Evolutionary conservation across 2,113 vertebrate species (phyloP), one percentile per base, ranked within the genome.

Genomic region (Gila orcuttii): DNA sequence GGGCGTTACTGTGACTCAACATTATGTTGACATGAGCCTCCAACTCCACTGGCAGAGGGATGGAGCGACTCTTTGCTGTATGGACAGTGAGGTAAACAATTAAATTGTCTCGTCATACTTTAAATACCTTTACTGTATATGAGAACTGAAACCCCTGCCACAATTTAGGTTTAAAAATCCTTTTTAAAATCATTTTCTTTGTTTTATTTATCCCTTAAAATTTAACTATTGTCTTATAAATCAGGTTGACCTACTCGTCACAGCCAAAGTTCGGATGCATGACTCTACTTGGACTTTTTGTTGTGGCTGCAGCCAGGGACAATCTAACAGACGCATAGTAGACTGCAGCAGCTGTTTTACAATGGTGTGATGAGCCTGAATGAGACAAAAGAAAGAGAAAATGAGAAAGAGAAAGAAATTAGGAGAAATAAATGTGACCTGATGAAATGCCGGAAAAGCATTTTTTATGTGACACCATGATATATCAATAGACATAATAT

Each of bases 281-380:
- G 95, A 89, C 90, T 99, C 98, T 90, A 98, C 96, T 0, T 97
- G 95, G 66, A 89, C 93, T 88, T 95, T 95, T 89, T 99, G 97
- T 89, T 96, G 97, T 92, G 96, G 96, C 94, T 97, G 97, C 89
- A 99, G 92, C 98, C 98, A 99, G 0, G 97, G 94, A 28, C 97
- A 97, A 89, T 99, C 97, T 57, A 99, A 90, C 85, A 99, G 95
- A n/a, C 98, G 91, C 57, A 89, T 94, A n/a, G 96, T 96, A 6
- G 97, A 97, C 92, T 98, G 98, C 0, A 99, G 94, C 83, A 99
- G 95, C 92, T 97, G 98, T 1, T 95, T 96, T 55, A 98, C 93
- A 2, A 97, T 98, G 57, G 96, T 96, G 93, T 99, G 96, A 60
- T 99, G 98, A 42, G 96, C 97, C 98, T 99, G 93, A 50, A 80